Conservation (phyloP, 2,888 invertebrate species). For the Lasiommata megera region DNA sequence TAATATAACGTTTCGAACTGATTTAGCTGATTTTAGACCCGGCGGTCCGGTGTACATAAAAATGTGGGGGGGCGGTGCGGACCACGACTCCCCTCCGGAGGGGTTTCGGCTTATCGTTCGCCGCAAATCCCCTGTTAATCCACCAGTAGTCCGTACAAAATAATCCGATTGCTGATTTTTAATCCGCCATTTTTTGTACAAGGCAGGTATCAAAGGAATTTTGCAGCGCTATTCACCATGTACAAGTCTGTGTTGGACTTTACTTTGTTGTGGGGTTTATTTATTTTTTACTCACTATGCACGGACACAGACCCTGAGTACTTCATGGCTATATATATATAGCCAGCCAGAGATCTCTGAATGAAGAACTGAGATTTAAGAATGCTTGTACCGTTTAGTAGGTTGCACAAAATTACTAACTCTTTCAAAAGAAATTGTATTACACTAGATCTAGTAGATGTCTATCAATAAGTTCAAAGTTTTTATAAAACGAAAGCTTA, state of each 20-base stretch:
- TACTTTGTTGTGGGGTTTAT: background rate
- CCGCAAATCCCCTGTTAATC: conserved; percentile 25
- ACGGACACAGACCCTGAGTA: no score
- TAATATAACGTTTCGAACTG: no score
- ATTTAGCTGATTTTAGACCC: background rate
- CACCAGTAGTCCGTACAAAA: conserved; percentile 24
- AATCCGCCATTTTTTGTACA: conserved; percentile 4
- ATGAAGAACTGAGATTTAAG: no score
- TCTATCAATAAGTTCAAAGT: no score
- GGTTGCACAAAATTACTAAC: no score
- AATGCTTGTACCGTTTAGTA: no score
- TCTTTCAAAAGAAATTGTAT: no score
- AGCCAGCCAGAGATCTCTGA: no score
- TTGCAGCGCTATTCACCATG: background rate
- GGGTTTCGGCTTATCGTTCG: background rate
- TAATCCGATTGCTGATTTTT: conserved; percentile 27
- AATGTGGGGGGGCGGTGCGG: background rate
- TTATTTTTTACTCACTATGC: no score
- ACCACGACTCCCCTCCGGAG: background rate
- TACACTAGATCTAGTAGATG: no score
- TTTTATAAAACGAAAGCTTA: no score
- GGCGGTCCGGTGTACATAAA: background rate
- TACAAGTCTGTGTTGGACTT: background rate
- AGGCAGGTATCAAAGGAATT: conserved; percentile 2
- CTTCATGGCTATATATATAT: no score